Evolutionary conservation across 1,140 invertebrate species (phyloP).

Genomic region (Protaetia brevitarsis): DNA sequence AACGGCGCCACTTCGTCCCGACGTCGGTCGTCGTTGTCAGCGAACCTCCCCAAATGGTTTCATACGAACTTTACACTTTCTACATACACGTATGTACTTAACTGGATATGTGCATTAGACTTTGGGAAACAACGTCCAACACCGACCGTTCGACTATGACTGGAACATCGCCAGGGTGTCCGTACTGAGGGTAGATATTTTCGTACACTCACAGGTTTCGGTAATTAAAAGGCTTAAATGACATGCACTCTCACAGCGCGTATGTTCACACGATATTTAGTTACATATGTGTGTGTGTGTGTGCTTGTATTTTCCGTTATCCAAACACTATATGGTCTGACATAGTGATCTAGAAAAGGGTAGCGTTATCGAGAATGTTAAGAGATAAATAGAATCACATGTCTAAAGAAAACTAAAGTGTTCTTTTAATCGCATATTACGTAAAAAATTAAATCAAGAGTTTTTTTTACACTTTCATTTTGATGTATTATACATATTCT

Average conservation of each 20-base stretch:
- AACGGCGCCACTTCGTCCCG: constrained; percentile 7
- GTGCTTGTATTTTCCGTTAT: background rate
- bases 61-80: background rate
- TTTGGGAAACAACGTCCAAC: background rate
- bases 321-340: background rate
- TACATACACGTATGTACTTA: background rate
- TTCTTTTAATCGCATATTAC: too few species aligned
- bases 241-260: background rate
- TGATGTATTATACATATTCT: too few species aligned
- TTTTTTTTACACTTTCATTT: too few species aligned
- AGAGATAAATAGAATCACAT: background rate
- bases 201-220: background rate
- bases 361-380: background rate
- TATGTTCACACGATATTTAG: background rate
- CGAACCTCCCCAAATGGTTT: background rate
- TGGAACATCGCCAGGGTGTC: background rate
- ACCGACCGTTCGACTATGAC: background rate
- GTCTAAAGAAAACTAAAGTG: background rate
- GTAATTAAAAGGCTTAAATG: background rate
- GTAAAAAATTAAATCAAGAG: background rate
- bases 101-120: background rate
- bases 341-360: constrained; percentile 2
- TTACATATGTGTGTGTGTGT: background rate
- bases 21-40: constrained; percentile 14
- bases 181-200: background rate